Percentiles rank a stretch among this genome's conserved stretches.
phyloP scores from a whole-genome alignment of 2,888 invertebrate genomes.

The Tiliacea aurago region DNA sequence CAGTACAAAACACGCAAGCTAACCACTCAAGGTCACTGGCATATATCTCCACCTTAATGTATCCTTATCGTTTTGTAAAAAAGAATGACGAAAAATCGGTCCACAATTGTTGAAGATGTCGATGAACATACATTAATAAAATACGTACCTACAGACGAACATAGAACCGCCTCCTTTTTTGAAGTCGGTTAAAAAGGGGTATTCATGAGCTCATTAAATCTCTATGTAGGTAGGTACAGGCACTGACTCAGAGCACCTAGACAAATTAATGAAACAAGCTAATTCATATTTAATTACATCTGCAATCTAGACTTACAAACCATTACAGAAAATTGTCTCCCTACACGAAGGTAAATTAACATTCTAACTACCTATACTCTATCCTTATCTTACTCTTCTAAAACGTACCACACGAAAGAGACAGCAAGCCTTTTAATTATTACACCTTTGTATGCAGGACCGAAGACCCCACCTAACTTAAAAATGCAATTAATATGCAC shows the following conservation, averaged over 20 bases:
- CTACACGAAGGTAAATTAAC: conserved; percentile 26
- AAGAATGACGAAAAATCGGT: too few relatives aligned
- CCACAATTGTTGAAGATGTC: too few relatives aligned
- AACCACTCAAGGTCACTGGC: too few relatives aligned
- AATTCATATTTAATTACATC: conserved; percentile 43
- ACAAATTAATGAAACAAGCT: conserved; percentile 16
- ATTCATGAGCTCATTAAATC: too few relatives aligned
- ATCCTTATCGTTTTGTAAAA: conserved; percentile 3
- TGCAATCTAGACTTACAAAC: conserved; percentile 32
- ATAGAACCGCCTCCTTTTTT: too few relatives aligned
- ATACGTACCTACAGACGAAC: too few relatives aligned
- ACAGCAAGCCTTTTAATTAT: conserved; percentile 40
- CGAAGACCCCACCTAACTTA: conserved; percentile 39
- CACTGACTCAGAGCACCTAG: background rate
- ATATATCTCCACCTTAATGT: too few relatives aligned
- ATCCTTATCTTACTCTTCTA: conserved; percentile 19
- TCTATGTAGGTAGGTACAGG: too few relatives aligned
- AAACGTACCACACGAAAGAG: conserved; percentile 28
- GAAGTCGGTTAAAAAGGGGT: too few relatives aligned
- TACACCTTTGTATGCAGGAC: conserved; percentile 56
- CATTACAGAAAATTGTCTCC: conserved; percentile 52
- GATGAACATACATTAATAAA: too few relatives aligned
- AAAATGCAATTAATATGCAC: conserved; percentile 60
- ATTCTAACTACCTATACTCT: background rate
- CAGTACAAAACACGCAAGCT: too few relatives aligned